phyloP scores from a whole-genome alignment of 1,140 invertebrate genomes.

The Samia ricini region DNA sequence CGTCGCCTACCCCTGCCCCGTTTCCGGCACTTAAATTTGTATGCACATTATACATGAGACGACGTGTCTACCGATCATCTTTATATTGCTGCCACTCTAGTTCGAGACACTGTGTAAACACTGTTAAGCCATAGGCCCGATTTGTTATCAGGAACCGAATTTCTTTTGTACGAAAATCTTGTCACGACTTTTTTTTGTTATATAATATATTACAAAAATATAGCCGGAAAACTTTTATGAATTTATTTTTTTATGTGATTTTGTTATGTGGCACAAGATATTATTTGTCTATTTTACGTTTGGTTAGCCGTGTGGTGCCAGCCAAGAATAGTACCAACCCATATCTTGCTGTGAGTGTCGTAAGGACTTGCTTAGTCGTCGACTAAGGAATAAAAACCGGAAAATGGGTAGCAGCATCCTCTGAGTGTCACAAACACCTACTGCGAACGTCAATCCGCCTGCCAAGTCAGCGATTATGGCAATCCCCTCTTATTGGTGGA shows the following conservation, averaged over 20 bases:
- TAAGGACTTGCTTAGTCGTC: too few relatives aligned
- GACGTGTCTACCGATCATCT: slow-evolving; percentile 63
- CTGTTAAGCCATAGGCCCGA: slow-evolving; percentile 33
- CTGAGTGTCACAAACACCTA: too few relatives aligned
- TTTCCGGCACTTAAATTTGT: slow-evolving; percentile 56
- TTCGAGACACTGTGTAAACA: slow-evolving; percentile 48
- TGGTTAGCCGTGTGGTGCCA: too few relatives aligned
- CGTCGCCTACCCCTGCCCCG: slow-evolving; percentile 20
- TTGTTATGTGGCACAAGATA: not conserved
- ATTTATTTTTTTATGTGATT: not conserved
- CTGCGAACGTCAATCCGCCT: too few relatives aligned
- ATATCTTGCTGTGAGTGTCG: too few relatives aligned
- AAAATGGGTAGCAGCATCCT: too few relatives aligned
- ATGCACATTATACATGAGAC: slow-evolving; percentile 73
- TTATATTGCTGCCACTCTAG: slow-evolving; percentile 54
- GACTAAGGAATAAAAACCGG: too few relatives aligned
- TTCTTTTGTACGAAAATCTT: slow-evolving; percentile 3
- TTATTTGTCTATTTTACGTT: not conserved
- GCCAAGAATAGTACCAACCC: too few relatives aligned
- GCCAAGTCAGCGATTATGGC: too few relatives aligned
- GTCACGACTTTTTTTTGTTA: not conserved
- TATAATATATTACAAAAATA: too few relatives aligned
- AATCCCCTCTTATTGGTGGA: too few relatives aligned
- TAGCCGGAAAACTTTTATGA: not conserved
- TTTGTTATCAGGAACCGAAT: slow-evolving; percentile 26